Percentiles rank a stretch among this genome's conserved stretches.
Conservation (phyloP, 2,797 vertebrate species). For the Prunella strophiata region DNA sequence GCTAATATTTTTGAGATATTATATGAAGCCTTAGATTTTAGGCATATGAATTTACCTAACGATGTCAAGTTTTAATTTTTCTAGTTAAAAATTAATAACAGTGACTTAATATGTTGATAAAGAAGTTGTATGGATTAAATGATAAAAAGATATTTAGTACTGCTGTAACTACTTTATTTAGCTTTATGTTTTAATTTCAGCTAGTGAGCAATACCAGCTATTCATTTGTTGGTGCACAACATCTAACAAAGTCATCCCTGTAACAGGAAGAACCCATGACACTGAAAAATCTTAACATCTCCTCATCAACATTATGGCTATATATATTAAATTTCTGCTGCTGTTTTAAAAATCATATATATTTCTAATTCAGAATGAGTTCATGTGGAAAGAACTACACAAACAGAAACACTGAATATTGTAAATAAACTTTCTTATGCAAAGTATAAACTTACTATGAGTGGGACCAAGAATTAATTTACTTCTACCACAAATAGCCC, state of each 20-base stretch:
- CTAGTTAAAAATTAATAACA: neutral
- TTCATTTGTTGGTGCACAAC: neutral
- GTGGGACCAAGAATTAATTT: neutral
- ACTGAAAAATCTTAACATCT: neutral
- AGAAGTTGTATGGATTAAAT: neutral
- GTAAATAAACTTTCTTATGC: neutral
- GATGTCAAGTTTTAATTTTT: neutral
- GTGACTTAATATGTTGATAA: neutral
- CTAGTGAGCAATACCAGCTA: neutral
- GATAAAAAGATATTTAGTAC: neutral
- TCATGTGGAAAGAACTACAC: neutral
- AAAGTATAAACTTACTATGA: neutral
- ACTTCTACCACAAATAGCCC: neutral
- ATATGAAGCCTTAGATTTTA: neutral
- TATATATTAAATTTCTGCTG: neutral
- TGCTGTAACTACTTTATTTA: neutral
- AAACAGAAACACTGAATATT: neutral
- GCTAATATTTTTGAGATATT: neutral
- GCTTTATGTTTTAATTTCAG: neutral
- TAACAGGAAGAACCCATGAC: neutral
- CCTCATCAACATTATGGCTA: neutral
- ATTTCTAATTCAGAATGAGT: neutral
- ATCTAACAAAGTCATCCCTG: neutral
- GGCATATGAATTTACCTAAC: neutral
- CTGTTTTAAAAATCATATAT: neutral